Conservation (phyloP, 2,888 invertebrate species). For the Melanotus villosus region DNA sequence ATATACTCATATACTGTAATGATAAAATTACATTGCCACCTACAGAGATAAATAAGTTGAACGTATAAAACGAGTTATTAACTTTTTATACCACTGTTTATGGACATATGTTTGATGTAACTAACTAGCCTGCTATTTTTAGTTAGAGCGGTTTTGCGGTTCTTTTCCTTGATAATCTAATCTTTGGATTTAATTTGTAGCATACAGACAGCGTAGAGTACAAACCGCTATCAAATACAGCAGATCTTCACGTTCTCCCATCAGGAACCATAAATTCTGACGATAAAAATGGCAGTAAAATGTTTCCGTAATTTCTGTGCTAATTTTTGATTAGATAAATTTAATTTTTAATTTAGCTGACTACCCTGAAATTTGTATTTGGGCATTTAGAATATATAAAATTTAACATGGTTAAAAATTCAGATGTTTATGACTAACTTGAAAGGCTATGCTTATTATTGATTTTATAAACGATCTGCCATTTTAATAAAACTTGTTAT, state of each 20-base stretch:
- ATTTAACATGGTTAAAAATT: too few species aligned
- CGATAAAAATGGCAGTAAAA: background rate
- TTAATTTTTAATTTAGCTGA: too few species aligned
- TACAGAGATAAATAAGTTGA: conserved; percentile 41
- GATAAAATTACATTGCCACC: conserved; percentile 44
- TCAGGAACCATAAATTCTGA: background rate
- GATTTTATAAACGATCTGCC: too few species aligned
- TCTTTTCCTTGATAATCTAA: conserved; percentile 2
- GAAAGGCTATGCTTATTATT: too few species aligned
- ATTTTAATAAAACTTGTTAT: too few species aligned
- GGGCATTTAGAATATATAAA: too few species aligned
- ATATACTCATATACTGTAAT: conserved; percentile 33
- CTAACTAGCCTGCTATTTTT: conserved; percentile 20
- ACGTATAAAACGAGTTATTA: conserved; percentile 39
- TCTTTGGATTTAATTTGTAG: conserved; percentile 1
- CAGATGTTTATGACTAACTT: too few species aligned
- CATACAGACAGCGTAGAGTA: background rate
- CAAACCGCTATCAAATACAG: conserved; percentile 2
- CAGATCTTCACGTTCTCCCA: background rate
- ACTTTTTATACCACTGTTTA: conserved; percentile 30
- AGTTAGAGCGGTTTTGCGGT: background rate
- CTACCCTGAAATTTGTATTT: too few species aligned
- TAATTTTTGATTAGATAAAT: too few species aligned
- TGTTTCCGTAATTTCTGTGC: too few species aligned
- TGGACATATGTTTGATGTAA: conserved; percentile 27